Evolutionary conservation across 2,888 invertebrate genomes (phyloP), one percentile per base, ranked within the genome.

Genomic region (Lordiphosa andalusiaca): DNA sequence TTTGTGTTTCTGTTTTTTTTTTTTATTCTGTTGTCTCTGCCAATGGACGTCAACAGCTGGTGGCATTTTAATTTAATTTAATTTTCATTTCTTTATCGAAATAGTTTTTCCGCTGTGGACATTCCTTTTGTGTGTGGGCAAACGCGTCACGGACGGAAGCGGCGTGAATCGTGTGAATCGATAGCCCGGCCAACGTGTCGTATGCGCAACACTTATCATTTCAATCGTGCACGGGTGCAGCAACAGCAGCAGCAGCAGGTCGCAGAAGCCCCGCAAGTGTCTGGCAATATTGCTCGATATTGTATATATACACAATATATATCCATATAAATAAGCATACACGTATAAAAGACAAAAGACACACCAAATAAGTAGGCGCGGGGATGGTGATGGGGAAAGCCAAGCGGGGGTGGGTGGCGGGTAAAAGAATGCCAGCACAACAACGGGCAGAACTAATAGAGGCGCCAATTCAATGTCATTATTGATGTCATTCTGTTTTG

Each of bases 41-140:
- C 66, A 78, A 78, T 58, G 73, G 78, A 76, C 83, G 62, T 67
- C 73, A 66, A 78, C 78, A 78, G 83, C 83, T 78, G 77, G 82
- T 81, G 52, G 25, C 46, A 30, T 30, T 16, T 47, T 19, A 61
- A 71, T 78, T 75, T 65, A 65, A 78, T 74, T 72, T 51, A 56
- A 63, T 63, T 63, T 62, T 55, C 62, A 62, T 41, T 12, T 69
- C 67, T 63, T 60, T 49, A 78, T 78, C 80, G 73, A 75, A 77
- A 81, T 77, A 72, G 78, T 81, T 77, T 53, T 44, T 59, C 71
- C 73, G 16, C 71, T 78, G 69, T 76, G 77, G 70, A 67, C 69
- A 53, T 51, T 40, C 38, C 47, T 39, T 23, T 44, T 39, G 41
- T 25, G 59, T 55, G 51, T 42, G 74, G 66, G 70, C 72, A 62